Conservation (phyloP, 1,140 invertebrate genomes). For the Drosophila kikkawai region DNA sequence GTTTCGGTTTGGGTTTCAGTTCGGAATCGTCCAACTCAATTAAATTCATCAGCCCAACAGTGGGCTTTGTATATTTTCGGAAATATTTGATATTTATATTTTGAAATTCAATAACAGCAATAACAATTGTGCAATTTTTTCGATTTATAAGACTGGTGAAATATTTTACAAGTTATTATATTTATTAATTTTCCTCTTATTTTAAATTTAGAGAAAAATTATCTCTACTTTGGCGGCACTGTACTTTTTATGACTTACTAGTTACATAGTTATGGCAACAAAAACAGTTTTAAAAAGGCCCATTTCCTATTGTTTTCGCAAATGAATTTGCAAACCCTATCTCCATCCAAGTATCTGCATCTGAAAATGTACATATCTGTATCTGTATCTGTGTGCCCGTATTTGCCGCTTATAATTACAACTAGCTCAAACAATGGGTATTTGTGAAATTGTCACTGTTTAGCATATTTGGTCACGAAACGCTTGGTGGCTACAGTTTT, state of each 20-base stretch:
- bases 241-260: constrained; percentile 4
- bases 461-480: constrained; percentile 83
- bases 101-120: no score
- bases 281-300: no score
- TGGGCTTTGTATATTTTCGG: not conserved
- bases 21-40: constrained; percentile 68
- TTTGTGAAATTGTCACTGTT: constrained; percentile 83
- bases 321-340: constrained; percentile 76
- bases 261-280: constrained; percentile 7
- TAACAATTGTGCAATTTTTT: no score
- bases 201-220: no score
- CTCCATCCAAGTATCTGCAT: constrained; percentile 61
- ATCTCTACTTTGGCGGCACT: not conserved
- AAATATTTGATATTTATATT: no score
- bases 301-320: constrained; percentile 63
- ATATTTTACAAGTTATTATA: no score
- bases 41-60: constrained; percentile 60
- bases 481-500: constrained; percentile 57
- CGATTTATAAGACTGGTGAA: no score
- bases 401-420: constrained; percentile 69
- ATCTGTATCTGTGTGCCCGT: constrained; percentile 49
- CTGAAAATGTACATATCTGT: constrained; percentile 39
- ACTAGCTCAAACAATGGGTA: constrained; percentile 70
- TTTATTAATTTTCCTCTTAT: no score
- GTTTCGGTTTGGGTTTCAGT: constrained; percentile 43